Evolutionary conservation across 2,797 vertebrate species (phyloP).

Genomic region (Pristis pectinata): DNA sequence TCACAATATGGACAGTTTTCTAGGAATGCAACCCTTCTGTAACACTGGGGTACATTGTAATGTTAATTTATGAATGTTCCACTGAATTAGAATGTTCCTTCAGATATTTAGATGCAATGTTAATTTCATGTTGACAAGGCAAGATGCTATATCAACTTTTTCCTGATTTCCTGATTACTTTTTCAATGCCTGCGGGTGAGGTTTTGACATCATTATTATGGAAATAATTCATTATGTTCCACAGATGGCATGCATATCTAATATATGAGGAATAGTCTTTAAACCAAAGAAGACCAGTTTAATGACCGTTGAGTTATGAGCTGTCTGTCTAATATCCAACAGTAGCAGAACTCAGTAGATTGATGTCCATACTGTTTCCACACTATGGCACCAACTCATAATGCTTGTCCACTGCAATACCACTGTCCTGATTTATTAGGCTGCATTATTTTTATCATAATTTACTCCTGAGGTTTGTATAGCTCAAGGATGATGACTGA

Average conservation of each 20-base stretch:
- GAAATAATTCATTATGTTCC: not conserved
- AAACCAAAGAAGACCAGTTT: constrained; percentile 13
- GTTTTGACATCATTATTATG: not conserved
- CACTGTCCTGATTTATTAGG: not conserved
- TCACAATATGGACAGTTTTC: too few species aligned
- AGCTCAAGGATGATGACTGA: not conserved
- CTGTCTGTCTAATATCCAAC: not conserved
- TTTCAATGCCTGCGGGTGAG: not conserved
- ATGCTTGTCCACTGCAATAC: not conserved
- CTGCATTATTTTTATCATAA: not conserved
- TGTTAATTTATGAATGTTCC: too few species aligned
- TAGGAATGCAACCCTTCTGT: too few species aligned
- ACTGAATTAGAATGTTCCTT: not conserved
- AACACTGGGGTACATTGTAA: too few species aligned
- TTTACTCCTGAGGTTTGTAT: not conserved
- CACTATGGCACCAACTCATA: not conserved
- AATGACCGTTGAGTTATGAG: not conserved
- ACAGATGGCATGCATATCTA: not conserved
- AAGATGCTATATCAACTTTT: not conserved
- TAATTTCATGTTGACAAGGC: not conserved
- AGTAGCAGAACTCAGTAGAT: not conserved
- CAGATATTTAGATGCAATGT: not conserved
- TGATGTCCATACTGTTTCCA: not conserved
- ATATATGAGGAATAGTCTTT: not conserved
- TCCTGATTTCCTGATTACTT: not conserved